Base-by-base conservation (phyloP, 2,888 invertebrate species). In the Andrena haemorrhoa region DNA sequence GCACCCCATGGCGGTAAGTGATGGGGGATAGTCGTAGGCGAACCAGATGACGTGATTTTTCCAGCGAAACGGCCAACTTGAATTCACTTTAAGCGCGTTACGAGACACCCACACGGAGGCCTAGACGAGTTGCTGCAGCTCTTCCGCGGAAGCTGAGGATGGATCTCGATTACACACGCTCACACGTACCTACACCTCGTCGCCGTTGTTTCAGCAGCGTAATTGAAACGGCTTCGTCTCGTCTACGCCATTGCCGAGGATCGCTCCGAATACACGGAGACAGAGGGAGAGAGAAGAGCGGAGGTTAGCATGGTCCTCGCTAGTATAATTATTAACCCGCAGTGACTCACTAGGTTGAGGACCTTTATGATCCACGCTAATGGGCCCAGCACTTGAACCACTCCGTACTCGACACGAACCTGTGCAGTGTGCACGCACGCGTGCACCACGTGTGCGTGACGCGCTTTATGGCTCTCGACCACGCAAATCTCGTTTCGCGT, bases 341-440 rank as follows among this genome's bases (percentile, higher is more conserved):
- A 80, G 86, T 92, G 91, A 92, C 89, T 92, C 92, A 92, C 86
- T 90, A 87, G 91, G 90, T 92, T 89, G 90, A 89, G 89, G 92
- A 92, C 91, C 92, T 91, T 91, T 90, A 89, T 89, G 89, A 90
- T 91, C 88, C 88, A 87, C 85, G 89, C 86, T 90, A 91, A 91
- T 91, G 89, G 89, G 83, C 83, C 84, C 78, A 75, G 66, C 75
- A 77, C 79, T 85, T 73, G 64, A 81, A 63, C 70, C 70, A 75
- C 75, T 76, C 64, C 56, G 69, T 60, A 72, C 12, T 53, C 60
- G 64, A 47, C 56, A 35, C 33, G 49, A 49, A 64, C 53, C n/a
- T 41, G 49, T 12, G 5, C n/a, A 49, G 33, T 31, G 10, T 49
- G 47, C 29, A 33, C 51, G 76, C 23, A 20, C 49, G 56, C 56